Evolutionary conservation across 2,113 vertebrate genomes (phyloP).

Genomic region (Platysteira castanea): DNA sequence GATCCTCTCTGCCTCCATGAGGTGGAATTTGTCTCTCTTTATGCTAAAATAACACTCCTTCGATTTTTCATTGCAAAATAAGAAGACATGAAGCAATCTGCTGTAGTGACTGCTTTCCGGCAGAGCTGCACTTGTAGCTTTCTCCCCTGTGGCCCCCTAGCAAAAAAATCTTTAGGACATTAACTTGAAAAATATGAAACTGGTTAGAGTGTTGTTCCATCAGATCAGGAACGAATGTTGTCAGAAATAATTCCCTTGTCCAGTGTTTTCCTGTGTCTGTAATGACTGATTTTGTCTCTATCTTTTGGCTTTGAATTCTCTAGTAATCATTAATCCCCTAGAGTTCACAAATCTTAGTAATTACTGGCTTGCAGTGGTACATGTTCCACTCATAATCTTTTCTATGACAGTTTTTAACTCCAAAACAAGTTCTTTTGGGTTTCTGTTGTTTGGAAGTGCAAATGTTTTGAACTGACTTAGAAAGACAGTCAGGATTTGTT

Average conservation of each 20-base stretch:
- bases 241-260: neutral
- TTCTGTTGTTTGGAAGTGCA: neutral
- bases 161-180: neutral
- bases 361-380: neutral
- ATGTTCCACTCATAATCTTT: neutral
- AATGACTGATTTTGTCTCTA: neutral
- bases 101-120: neutral
- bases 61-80: neutral
- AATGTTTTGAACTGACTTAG: neutral
- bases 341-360: neutral
- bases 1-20: neutral
- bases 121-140: neutral
- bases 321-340: neutral
- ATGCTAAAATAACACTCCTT: neutral
- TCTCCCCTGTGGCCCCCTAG: neutral
- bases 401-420: neutral
- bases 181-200: neutral
- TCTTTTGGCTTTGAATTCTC: neutral
- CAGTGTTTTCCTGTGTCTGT: neutral
- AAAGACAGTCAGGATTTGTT: neutral
- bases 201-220: neutral
- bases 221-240: neutral
- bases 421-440: neutral
- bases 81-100: neutral
- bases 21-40: neutral